Evolutionary conservation across 2,113 vertebrate genomes (phyloP), one percentile per base, ranked within the genome.

Genomic region (Solenodon paradoxus): DNA sequence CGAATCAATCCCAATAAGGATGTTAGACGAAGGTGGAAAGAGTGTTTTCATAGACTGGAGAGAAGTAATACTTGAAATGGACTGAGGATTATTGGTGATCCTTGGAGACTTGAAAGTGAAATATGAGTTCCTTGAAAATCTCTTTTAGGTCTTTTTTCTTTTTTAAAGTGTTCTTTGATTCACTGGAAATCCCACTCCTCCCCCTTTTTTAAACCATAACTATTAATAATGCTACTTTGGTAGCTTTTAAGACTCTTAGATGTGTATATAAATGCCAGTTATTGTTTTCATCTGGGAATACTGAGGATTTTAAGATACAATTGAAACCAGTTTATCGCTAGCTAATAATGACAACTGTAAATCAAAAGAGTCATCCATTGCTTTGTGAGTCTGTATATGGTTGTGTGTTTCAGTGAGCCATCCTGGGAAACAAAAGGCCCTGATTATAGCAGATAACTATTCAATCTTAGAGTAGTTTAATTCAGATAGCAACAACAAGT

Each of bases 1-100:
- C 97, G 97, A 97, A 97, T 97, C 97, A 96, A 92, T 97, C 96
- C 89, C 97, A 97, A 82, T 93, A 97, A 97, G 94, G 90, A 97
- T 96, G 97, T 97, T 95, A 94, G 92, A 96, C 17, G 78, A 96
- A 97, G 71, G 82, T 94, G 86, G 91, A 94, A 77, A 91, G 59
- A 75, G 38, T 89, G 94, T 97, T 98, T 98, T 98, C 97, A 97
- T 97, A 95, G 79, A 97, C 71, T 96, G 15, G 49, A 96, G 55
- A 97, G 95, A 97, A 97, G 96, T 95, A 97, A 63, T 83, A 91
- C 95, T 96, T 98, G 90, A 95, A 96, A 97, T 97, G 90, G 89
- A 95, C 94, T 96, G 53, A 98, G 40, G 96, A 96, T 96, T 96
- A 93, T 71, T 86, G 75, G 95, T 95, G 88, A 75, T 90, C 96